Evolutionary conservation across 2,113 vertebrate genomes (phyloP).

Genomic region (Vanacampus margaritifer): DNA sequence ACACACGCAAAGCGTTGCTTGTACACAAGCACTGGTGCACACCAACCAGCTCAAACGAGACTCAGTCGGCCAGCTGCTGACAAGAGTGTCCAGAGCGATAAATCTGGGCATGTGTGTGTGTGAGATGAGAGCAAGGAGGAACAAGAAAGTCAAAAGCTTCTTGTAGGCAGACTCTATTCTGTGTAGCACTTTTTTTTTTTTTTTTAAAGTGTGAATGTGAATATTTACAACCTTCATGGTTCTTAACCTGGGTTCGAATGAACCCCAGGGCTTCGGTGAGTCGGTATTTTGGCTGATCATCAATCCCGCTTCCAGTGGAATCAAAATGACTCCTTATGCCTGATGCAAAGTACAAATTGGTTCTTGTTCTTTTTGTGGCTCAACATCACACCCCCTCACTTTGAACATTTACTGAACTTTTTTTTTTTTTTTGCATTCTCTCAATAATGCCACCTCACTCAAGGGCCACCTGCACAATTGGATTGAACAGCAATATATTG

Average conservation of each 20-base stretch:
- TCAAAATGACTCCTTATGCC: conserved; percentile 24
- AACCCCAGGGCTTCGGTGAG: too few relatives aligned
- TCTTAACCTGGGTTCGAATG: too few relatives aligned
- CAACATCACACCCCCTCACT: too few relatives aligned
- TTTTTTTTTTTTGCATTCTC: neutral
- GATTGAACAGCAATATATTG: too few relatives aligned
- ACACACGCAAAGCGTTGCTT: conserved; percentile 34
- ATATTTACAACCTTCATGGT: too few relatives aligned
- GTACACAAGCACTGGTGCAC: conserved; percentile 32
- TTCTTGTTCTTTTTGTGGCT: conserved; percentile 23
- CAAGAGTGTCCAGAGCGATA: conserved; percentile 69
- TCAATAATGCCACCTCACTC: too few relatives aligned
- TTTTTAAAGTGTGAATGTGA: neutral
- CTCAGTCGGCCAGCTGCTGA: conserved; percentile 68
- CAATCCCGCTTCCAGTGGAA: conserved; percentile 35
- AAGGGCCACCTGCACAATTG: neutral
- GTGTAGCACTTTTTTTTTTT: neutral
- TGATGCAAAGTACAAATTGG: conserved; percentile 38
- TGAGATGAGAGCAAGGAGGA: conserved; percentile 23
- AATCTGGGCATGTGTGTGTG: conserved; percentile 49
- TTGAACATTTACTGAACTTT: neutral
- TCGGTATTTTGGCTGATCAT: conserved; percentile 39
- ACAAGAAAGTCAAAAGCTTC: conserved; percentile 47
- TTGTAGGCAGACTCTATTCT: conserved; percentile 1
- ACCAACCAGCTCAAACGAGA: conserved; percentile 61